Evolutionary conservation across 92 coral and sea anemone genomes (phyloP).

Genomic region (Metridium senile): DNA sequence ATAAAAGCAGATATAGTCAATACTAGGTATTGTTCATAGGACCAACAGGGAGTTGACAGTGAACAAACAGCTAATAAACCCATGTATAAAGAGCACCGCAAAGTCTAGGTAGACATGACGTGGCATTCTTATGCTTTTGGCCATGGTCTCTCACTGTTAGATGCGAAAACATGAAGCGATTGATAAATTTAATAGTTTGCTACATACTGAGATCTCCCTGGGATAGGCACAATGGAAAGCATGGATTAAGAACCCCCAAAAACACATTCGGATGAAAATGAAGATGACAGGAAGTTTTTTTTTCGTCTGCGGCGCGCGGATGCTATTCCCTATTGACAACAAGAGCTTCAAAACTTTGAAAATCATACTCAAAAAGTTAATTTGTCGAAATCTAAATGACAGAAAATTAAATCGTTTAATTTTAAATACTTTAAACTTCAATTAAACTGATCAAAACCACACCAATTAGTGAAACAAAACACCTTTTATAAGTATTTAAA

Average conservation of each 20-base stretch:
- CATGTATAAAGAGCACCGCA: neutral
- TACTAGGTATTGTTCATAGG: neutral
- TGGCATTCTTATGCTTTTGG: neutral
- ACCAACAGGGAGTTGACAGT: conserved; percentile 1
- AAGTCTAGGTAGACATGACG: neutral
- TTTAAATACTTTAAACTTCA: neutral
- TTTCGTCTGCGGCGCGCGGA: neutral
- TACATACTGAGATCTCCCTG: conserved; percentile 5
- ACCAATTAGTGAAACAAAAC: neutral
- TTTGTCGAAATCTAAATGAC: no score
- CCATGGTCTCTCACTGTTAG: conserved; percentile 1
- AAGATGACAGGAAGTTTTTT: neutral
- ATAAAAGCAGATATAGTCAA: neutral
- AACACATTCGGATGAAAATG: neutral
- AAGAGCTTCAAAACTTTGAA: no score
- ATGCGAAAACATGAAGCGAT: neutral
- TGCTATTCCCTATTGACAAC: neutral
- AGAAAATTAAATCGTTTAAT: neutral
- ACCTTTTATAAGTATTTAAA: no score
- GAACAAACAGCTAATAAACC: neutral
- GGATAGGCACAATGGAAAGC: neutral
- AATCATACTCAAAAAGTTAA: no score
- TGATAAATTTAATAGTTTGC: neutral
- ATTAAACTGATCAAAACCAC: neutral
- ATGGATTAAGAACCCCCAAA: neutral